Evolutionary conservation across 2,888 invertebrate species (phyloP).

Genomic region (Philonicus albiceps): DNA sequence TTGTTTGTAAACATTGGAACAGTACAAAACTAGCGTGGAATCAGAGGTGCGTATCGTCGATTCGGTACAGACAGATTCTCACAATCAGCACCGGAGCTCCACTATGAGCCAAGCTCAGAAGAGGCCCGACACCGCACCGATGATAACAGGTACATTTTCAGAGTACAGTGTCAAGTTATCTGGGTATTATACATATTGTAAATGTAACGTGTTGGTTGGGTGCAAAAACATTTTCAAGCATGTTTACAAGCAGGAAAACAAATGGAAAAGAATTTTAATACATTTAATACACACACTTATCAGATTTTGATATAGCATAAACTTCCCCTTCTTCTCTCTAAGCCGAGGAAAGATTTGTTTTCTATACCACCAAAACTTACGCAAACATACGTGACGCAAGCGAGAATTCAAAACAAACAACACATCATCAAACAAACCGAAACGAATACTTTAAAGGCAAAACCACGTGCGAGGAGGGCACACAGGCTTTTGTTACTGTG

Average conservation of each 20-base stretch:
- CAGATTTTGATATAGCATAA: constrained; percentile 23
- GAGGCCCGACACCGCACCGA: not conserved
- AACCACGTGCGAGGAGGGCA: constrained; percentile 41
- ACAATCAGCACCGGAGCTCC: not conserved
- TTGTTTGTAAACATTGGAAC: constrained; percentile 6
- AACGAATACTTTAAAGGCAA: constrained; percentile 10
- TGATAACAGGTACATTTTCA: not conserved
- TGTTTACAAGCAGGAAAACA: constrained; percentile 12
- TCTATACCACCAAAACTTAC: constrained; percentile 42
- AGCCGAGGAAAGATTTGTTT: constrained; percentile 7
- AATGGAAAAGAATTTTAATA: constrained; percentile 26
- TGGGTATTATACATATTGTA: not conserved
- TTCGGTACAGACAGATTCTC: not conserved
- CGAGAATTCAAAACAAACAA: constrained; percentile 42
- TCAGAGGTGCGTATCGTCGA: not conserved
- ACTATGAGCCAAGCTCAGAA: not conserved
- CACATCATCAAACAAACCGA: constrained; percentile 41
- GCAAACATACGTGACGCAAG: constrained; percentile 47
- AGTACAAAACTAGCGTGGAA: not conserved
- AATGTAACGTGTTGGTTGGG: not conserved
- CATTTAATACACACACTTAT: constrained; percentile 43
- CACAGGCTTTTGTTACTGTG: constrained; percentile 17
- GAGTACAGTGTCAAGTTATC: not conserved
- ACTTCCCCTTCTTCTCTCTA: constrained; percentile 37
- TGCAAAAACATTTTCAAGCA: not conserved